phyloP scores from a whole-genome alignment of 92 coral and sea anemone species.

The Epizoanthus fatuus region DNA sequence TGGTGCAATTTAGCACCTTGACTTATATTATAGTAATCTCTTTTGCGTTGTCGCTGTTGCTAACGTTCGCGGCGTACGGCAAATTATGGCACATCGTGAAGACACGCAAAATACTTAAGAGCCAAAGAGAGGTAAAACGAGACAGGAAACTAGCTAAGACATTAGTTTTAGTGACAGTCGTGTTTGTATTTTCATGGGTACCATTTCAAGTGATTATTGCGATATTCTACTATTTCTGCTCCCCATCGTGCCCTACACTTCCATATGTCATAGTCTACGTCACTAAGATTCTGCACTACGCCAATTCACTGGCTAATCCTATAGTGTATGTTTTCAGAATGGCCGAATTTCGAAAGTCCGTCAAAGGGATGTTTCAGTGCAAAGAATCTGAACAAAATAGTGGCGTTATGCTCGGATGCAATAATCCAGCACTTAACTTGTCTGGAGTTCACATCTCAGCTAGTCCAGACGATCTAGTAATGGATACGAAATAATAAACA shows the following conservation, averaged over 20 bases:
- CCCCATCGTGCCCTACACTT: not conserved
- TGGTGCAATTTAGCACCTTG: not conserved
- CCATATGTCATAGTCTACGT: not conserved
- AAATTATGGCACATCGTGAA: not conserved
- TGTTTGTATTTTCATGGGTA: not conserved
- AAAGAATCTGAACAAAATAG: no score
- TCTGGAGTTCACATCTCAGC: no score
- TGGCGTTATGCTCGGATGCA: no score
- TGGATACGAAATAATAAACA: no score
- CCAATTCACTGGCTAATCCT: constrained; percentile 2
- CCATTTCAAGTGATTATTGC: not conserved
- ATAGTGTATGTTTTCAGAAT: constrained; percentile 12
- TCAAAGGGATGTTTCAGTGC: no score
- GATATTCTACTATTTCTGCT: not conserved
- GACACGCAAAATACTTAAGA: not conserved
- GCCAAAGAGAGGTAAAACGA: not conserved
- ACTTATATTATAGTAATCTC: not conserved
- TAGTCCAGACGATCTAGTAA: no score
- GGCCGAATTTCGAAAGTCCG: no score
- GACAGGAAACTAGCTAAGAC: constrained; percentile 16
- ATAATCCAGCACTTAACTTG: no score
- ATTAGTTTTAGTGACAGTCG: not conserved
- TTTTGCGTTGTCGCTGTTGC: not conserved
- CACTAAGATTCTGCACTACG: constrained; percentile 13
- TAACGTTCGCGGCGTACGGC: not conserved